phyloP scores from a whole-genome alignment of 1,140 invertebrate species.

The Tetramorium simillimum region DNA sequence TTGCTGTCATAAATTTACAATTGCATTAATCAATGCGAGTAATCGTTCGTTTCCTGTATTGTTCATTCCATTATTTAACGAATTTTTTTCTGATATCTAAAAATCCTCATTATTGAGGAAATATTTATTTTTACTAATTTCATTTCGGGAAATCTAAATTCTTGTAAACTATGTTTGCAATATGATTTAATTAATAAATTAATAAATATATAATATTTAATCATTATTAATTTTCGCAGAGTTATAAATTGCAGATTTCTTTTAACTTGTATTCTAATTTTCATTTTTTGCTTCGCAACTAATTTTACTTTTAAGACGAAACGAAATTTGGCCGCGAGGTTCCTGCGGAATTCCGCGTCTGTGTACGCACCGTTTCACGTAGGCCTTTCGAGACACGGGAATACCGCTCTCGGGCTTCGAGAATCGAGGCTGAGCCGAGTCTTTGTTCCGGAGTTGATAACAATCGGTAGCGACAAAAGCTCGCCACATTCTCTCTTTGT shows the following conservation, averaged over 20 bases:
- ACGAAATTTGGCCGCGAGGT: neutral
- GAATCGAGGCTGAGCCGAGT: slow-evolving; percentile 32
- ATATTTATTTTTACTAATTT: neutral
- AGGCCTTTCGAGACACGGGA: neutral
- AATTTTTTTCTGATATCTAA: neutral
- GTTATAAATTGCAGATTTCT: neutral
- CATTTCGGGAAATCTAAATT: neutral
- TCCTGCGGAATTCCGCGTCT: neutral
- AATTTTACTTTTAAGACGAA: slow-evolving; percentile 6
- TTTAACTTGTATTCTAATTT: neutral
- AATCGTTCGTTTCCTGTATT: neutral
- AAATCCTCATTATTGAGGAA: neutral
- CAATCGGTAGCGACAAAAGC: slow-evolving; percentile 59
- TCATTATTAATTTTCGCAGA: neutral
- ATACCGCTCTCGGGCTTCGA: neutral
- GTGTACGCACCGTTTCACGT: neutral
- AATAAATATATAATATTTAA: neutral
- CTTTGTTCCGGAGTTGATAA: slow-evolving; percentile 62
- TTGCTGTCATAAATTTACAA: slow-evolving; percentile 13
- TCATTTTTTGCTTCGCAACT: neutral
- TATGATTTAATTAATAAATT: neutral
- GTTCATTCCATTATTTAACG: neutral
- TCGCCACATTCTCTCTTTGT: slow-evolving; percentile 33
- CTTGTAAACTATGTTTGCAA: neutral
- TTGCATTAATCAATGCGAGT: neutral